Conservation (phyloP, 2,113 vertebrate genomes). For the Labeo rohita region DNA sequence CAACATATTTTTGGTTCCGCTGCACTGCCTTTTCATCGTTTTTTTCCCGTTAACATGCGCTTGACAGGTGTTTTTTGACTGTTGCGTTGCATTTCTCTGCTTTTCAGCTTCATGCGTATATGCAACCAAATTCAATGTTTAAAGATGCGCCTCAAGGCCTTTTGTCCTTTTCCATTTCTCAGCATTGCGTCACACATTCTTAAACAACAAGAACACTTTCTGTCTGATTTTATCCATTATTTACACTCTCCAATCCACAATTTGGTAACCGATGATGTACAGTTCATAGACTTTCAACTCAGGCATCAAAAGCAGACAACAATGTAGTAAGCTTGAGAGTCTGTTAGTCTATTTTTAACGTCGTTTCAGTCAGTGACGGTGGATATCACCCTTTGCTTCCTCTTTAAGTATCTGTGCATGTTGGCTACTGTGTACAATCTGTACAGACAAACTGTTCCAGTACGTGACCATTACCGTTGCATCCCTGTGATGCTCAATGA, state of each 20-base stretch:
- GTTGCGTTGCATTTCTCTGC: no score
- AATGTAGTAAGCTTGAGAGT: neutral
- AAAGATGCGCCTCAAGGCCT: no score
- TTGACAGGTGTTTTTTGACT: no score
- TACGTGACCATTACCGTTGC: neutral
- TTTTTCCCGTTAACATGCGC: no score
- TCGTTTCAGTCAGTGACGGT: neutral
- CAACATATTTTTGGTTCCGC: neutral
- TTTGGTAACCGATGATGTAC: neutral
- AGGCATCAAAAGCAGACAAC: neutral
- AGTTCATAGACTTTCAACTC: neutral
- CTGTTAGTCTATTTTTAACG: constrained; percentile 2
- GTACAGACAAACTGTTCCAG: neutral
- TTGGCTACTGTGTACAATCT: neutral
- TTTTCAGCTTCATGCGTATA: no score
- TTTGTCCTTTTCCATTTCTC: neutral
- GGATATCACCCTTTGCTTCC: neutral
- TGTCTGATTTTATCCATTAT: no score
- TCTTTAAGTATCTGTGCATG: neutral
- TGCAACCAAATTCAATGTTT: no score
- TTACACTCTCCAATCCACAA: no score
- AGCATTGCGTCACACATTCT: neutral
- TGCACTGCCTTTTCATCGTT: no score
- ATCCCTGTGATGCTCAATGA: constrained; percentile 4
- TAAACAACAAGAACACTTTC: no score